A percentile compares a stretch with the other conserved stretches of the same genome.
phyloP scores from a whole-genome alignment of 2,113 vertebrate genomes.

The Naja naja region DNA sequence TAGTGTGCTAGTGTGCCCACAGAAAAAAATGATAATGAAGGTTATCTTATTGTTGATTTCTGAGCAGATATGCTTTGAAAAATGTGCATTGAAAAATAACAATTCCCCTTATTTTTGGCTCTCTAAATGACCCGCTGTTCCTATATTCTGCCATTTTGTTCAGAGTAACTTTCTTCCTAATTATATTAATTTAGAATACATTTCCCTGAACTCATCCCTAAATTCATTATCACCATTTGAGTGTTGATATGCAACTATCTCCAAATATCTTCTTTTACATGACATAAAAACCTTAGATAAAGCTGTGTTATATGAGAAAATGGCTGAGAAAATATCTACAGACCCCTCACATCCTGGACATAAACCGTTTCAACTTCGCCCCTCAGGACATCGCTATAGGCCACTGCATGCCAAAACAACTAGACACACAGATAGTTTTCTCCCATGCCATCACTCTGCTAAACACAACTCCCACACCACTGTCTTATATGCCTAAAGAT shows the following conservation, averaged over 20 bases:
- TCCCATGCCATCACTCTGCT: too few species aligned
- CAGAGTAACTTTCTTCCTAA: neutral
- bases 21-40: too few species aligned
- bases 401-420: too few species aligned
- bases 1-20: too few species aligned
- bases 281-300: neutral
- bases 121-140: neutral
- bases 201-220: neutral
- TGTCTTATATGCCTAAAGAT: too few species aligned
- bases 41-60: neutral
- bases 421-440: too few species aligned
- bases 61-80: neutral
- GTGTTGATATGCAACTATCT: neutral
- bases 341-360: neutral
- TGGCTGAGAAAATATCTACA: neutral
- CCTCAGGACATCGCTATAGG: too few species aligned
- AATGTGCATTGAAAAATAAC: neutral
- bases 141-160: neutral
- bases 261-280: neutral
- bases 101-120: neutral
- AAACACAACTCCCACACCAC: too few species aligned
- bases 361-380: neutral
- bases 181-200: neutral
- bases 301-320: neutral
- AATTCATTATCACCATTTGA: neutral